Evolutionary conservation across 1,140 invertebrate species (phyloP).

Genomic region (Odontomachus brunneus): DNA sequence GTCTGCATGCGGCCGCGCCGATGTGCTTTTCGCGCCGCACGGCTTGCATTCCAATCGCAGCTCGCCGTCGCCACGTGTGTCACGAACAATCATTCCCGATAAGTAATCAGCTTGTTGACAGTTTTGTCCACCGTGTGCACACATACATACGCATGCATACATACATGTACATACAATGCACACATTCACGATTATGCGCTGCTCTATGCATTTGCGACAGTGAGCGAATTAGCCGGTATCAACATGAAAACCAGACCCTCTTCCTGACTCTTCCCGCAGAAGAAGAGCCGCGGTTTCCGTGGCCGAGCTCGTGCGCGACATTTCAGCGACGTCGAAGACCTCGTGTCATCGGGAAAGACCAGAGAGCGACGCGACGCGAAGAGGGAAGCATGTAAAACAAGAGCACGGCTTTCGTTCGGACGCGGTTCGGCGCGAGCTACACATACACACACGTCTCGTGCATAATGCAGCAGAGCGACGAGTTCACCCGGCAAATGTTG

Average conservation of each 20-base stretch:
- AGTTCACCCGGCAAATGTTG: constrained; percentile 84
- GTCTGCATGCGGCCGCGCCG: constrained; percentile 65
- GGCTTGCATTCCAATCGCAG: constrained; percentile 63
- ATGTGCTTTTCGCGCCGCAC: constrained; percentile 62
- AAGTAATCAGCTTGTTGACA: constrained; percentile 55
- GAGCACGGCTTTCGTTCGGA: constrained; percentile 18
- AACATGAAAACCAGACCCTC: neutral
- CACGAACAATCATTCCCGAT: constrained; percentile 45
- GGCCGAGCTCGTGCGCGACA: neutral
- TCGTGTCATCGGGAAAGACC: constrained; percentile 12
- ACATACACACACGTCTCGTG: constrained; percentile 72
- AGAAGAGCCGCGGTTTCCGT: neutral
- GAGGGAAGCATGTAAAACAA: constrained; percentile 64
- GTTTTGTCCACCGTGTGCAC: neutral
- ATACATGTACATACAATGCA: neutral
- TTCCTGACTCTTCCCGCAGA: neutral
- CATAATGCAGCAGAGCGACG: constrained; percentile 83
- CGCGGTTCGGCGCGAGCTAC: constrained; percentile 50
- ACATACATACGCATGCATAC: neutral
- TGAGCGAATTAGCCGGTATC: neutral
- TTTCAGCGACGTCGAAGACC: neutral
- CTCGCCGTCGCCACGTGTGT: constrained; percentile 5
- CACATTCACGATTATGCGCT: neutral
- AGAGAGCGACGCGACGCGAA: constrained; percentile 10
- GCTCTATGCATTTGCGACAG: neutral